phyloP scores from a whole-genome alignment of 2,888 invertebrate genomes.

The Lissocephala sabroskyi region DNA sequence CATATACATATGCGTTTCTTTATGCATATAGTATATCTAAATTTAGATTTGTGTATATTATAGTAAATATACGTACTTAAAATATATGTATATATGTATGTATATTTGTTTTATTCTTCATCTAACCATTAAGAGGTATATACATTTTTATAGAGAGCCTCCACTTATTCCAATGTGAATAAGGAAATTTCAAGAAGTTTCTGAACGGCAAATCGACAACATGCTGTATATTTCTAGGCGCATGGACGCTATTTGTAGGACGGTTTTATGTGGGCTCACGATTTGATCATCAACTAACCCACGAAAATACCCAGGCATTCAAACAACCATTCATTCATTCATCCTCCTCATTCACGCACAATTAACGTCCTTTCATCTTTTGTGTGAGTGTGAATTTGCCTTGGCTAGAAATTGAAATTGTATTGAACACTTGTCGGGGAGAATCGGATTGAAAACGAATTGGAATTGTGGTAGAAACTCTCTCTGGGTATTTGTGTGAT shows the following conservation, averaged over 20 bases:
- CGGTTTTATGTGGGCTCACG: constrained; percentile 35
- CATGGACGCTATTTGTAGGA: constrained; percentile 46
- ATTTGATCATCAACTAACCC: constrained; percentile 2
- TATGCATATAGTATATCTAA: constrained; percentile 17
- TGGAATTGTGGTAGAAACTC: constrained; percentile 18
- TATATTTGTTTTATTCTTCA: constrained; percentile 24
- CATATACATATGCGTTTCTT: constrained; percentile 23
- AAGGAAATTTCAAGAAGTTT: too few relatives aligned
- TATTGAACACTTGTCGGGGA: too few relatives aligned
- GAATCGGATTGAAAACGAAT: not conserved
- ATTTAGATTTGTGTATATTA: constrained; percentile 22
- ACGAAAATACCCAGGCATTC: not conserved
- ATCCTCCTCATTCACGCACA: too few relatives aligned
- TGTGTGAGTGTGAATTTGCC: too few relatives aligned
- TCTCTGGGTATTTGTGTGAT: constrained; percentile 25
- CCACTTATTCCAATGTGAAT: constrained; percentile 3
- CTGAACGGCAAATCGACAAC: too few relatives aligned
- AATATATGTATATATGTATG: constrained; percentile 22
- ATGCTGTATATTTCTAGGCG: constrained; percentile 11
- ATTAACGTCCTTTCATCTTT: too few relatives aligned
- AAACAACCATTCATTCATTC: not conserved
- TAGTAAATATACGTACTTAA: constrained; percentile 21
- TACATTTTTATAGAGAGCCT: constrained; percentile 49
- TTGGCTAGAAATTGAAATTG: too few relatives aligned
- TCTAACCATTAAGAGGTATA: constrained; percentile 64